These are phyloP conservation scores for Sarcophaga caerulescens DNA, from an alignment of 2,888 invertebrate genomes.

Conservation along the genomic window DNA sequence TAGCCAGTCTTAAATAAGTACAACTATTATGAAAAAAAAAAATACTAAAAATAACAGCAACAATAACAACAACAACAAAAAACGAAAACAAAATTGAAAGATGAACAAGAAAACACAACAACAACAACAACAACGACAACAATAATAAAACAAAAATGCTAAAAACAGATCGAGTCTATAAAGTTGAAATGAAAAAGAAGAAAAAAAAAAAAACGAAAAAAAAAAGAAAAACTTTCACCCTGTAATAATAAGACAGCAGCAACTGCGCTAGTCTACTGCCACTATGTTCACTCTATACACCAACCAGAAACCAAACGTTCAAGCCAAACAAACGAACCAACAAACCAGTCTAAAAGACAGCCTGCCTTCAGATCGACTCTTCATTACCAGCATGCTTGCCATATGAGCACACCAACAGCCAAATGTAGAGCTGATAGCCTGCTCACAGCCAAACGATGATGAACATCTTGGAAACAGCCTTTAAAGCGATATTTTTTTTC, in stretches of 20 bases:
- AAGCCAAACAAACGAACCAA: not conserved
- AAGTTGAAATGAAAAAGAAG: constrained; percentile 32
- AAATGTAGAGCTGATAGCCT: not conserved
- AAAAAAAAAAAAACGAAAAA: constrained; percentile 38
- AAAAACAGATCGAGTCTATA: not conserved
- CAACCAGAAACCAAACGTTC: not conserved
- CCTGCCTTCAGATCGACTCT: not conserved
- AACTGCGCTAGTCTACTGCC: constrained; percentile 15
- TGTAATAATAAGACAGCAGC: constrained; percentile 51
- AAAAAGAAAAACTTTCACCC: constrained; percentile 68
- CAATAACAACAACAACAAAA: constrained; percentile 39
- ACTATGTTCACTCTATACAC: not conserved
- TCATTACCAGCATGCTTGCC: no score
- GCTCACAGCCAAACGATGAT: not conserved
- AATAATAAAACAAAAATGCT: not conserved
- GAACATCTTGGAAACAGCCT: not conserved
- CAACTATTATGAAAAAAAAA: constrained; percentile 45
- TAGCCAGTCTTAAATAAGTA: constrained; percentile 19
- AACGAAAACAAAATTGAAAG: constrained; percentile 37
- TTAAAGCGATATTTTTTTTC: not conserved
- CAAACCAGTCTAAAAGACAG: not conserved
- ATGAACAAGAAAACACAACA: constrained; percentile 23
- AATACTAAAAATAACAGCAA: constrained; percentile 34
- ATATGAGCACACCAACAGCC: not conserved
- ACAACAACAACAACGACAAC: not conserved